Conservation (phyloP, 2,888 invertebrate species). For the Cryptosula pallasiana region DNA sequence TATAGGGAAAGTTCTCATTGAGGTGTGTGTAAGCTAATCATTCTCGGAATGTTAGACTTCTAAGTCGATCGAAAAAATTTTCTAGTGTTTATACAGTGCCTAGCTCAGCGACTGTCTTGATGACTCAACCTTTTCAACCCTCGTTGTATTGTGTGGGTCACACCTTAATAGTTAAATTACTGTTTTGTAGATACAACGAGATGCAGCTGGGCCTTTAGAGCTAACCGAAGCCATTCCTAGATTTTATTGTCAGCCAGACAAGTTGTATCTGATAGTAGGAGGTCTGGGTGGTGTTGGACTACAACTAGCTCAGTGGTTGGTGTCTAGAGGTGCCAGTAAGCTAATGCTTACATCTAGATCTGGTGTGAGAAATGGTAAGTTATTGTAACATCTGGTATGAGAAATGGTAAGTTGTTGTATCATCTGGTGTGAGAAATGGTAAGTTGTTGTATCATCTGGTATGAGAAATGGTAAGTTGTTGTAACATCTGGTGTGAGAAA, state of each 20-base stretch:
- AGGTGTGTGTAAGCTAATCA: constrained; percentile 56
- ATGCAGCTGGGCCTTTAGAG: constrained; percentile 23
- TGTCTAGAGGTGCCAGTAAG: constrained; percentile 75
- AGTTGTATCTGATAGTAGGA: constrained; percentile 62
- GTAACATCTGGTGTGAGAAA: no score
- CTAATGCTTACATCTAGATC: constrained; percentile 82
- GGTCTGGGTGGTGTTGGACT: constrained; percentile 95
- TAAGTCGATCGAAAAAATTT: no score
- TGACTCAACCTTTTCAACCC: no score
- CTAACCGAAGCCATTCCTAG: constrained; percentile 68
- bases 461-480: no score
- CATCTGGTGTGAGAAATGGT: no score
- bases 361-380: constrained; percentile 72
- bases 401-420: no score
- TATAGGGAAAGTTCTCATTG: constrained; percentile 90
- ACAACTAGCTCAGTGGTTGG: constrained; percentile 67
- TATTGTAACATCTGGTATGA: neutral
- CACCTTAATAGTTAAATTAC: no score
- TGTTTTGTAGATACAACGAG: neutral
- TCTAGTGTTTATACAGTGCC: no score
- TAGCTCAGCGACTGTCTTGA: no score
- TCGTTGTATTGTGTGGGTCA: no score
- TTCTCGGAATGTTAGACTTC: no score
- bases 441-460: no score
- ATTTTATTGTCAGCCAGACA: constrained; percentile 64